Evolutionary conservation across 2,113 vertebrate genomes (phyloP).

Genomic region (Mormoops blainvillei): DNA sequence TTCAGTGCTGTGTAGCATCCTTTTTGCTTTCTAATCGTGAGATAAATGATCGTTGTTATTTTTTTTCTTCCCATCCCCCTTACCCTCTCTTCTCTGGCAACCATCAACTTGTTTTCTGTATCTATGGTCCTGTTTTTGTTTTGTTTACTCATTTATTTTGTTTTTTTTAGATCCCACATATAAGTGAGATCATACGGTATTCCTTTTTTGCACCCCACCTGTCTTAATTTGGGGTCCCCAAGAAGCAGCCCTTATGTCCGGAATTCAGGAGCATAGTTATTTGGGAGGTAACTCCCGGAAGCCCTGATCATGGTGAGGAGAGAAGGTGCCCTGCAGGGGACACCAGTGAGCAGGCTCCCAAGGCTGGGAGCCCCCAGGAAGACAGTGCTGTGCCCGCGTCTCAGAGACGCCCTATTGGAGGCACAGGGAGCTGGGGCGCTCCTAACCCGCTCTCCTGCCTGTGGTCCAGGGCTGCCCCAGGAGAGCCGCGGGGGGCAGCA

Average conservation of each 20-base stretch:
- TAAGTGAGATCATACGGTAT: background rate
- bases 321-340: background rate
- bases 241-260: background rate
- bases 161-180: background rate
- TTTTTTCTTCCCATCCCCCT: background rate
- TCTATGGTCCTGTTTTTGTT: background rate
- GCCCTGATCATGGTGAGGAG: background rate
- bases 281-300: background rate
- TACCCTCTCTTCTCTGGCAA: background rate
- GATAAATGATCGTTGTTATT: background rate
- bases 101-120: background rate
- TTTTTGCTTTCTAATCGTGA: background rate
- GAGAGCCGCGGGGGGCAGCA: background rate
- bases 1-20: background rate
- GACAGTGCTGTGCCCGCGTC: rapidly evolving
- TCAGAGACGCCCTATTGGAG: background rate
- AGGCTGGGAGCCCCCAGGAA: too few relatives aligned
- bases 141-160: background rate
- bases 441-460: background rate
- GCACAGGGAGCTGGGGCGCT: background rate
- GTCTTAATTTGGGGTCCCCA: background rate
- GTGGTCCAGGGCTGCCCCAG: background rate
- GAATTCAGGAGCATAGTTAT: background rate
- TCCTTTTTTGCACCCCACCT: background rate
- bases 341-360: background rate